Base-by-base conservation (phyloP, 2,888 invertebrate species). In the Pasiphila rectangulata region DNA sequence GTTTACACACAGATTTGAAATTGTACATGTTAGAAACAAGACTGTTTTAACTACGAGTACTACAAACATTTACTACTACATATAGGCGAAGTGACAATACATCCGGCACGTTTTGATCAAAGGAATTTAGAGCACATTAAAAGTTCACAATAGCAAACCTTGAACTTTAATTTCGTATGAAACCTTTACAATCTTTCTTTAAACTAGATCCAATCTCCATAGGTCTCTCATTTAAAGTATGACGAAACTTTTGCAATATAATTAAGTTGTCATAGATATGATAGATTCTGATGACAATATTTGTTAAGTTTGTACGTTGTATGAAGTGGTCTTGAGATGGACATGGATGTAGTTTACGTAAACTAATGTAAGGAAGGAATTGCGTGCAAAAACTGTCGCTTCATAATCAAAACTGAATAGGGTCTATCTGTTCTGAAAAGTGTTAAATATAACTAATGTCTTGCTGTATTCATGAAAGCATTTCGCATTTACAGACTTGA, bases 161-260 rank as follows among this genome's bases (percentile, higher is more conserved):
- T 58, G 56, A 58, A 51, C 58, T 58, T 56, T 56, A 42, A 51
- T 45, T 56, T 58, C 49, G 39, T 47, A 55, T 45, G 56, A 54
- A 56, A 56, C 35, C 37, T 50, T 45, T 27, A 48, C 46, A 46
- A 43, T 46, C 30, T 43, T 48, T 50, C 50, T 50, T 48, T 45
- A 43, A 46, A 54, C 37, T 40, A 51, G 44, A 54, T 53, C 25
- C 20, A 27, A 46, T 45, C 44, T 42, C 13, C 37, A 41, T 41
- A 21, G 48, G 50, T 52, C 41, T 47, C 27, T 37, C 4, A 44
- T 41, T 37, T 17, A 32, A 39, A 29, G 23, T 34, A 35, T 29
- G 25, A 20, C 21, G 35, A 49, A 30, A 29, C 36, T 45, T 36
- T 9, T 32, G 49, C 25, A 32, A 37, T 45, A 49, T 19, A 25